A percentile compares a stretch with the other conserved stretches of the same genome.
Evolutionary conservation across 2,113 vertebrate genomes (phyloP).

Genomic region (Paramormyrops kingsleyae): DNA sequence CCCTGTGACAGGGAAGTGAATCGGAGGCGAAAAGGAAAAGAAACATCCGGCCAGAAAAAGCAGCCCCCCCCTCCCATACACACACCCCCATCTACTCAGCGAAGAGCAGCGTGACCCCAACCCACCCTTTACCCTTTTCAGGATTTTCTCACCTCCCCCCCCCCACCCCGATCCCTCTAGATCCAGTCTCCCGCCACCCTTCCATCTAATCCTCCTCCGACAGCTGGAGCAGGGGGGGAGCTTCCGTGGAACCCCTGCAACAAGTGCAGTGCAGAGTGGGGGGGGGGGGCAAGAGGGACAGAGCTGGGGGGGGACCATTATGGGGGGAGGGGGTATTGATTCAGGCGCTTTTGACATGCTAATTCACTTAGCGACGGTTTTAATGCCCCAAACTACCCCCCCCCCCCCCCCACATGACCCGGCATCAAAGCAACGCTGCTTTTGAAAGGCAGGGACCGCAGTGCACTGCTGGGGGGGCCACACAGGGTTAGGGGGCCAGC

Average conservation of each 20-base stretch:
- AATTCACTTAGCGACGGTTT: constrained; percentile 70
- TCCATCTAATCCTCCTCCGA: not conserved
- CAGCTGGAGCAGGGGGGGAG: constrained; percentile 16
- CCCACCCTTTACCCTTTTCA: not conserved
- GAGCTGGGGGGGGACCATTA: constrained; percentile 27
- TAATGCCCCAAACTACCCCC: constrained; percentile 58
- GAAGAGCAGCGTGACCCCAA: not conserved
- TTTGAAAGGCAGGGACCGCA: constrained; percentile 56
- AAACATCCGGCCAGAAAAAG: not conserved
- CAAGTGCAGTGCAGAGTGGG: constrained; percentile 20
- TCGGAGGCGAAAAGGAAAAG: not conserved
- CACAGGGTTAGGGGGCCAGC: not conserved
- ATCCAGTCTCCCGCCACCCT: not conserved
- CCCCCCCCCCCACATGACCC: constrained; percentile 58
- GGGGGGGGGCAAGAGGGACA: constrained; percentile 21
- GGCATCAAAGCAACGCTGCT: constrained; percentile 74
- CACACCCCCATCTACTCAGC: not conserved
- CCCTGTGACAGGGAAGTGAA: not conserved
- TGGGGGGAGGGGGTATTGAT: constrained; percentile 67
- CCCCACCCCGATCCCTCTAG: not conserved
- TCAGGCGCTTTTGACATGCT: constrained; percentile 76
- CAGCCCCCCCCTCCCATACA: not conserved
- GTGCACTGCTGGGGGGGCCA: not conserved
- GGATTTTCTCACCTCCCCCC: not conserved
- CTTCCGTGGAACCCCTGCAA: constrained; percentile 37